Conservation (phyloP, 2,888 invertebrate species). For the Petrolisthes manimaculis region DNA sequence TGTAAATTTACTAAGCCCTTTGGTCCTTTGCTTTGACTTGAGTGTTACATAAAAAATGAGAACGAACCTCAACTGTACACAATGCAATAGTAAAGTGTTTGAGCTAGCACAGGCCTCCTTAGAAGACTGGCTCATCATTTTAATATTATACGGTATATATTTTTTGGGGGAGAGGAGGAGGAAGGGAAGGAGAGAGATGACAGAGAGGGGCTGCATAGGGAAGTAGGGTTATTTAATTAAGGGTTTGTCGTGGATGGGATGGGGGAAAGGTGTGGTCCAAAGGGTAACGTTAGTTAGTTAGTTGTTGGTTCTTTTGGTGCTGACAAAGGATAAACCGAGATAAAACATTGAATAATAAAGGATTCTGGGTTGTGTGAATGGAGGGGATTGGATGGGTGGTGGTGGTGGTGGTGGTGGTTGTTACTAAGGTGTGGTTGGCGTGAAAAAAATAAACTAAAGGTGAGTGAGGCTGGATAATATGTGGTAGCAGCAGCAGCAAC, state of each 20-base stretch:
- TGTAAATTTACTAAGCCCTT: neutral
- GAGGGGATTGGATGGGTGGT: neutral
- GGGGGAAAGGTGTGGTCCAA: no score
- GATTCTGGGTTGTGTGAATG: no score
- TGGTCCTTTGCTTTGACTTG: neutral
- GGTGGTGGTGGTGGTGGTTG: no score
- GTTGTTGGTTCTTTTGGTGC: no score
- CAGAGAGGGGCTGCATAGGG: neutral
- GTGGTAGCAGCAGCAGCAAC: no score
- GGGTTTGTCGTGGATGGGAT: no score
- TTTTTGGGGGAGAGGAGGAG: neutral
- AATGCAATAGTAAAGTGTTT: slow-evolving; percentile 29
- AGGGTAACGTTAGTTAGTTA: no score
- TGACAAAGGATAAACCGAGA: no score
- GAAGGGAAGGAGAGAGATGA: slow-evolving; percentile 18
- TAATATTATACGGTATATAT: neutral
- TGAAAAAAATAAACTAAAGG: no score
- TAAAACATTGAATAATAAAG: no score
- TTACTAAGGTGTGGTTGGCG: no score
- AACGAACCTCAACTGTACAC: slow-evolving; percentile 12
- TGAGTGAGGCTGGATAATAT: no score
- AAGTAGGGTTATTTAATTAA: neutral
- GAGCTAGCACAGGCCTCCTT: slow-evolving; percentile 31
- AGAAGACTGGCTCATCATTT: slow-evolving; percentile 17
- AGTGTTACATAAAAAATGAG: neutral